Evolutionary conservation across 1,140 invertebrate genomes (phyloP).

Genomic region (Nymphalis io): DNA sequence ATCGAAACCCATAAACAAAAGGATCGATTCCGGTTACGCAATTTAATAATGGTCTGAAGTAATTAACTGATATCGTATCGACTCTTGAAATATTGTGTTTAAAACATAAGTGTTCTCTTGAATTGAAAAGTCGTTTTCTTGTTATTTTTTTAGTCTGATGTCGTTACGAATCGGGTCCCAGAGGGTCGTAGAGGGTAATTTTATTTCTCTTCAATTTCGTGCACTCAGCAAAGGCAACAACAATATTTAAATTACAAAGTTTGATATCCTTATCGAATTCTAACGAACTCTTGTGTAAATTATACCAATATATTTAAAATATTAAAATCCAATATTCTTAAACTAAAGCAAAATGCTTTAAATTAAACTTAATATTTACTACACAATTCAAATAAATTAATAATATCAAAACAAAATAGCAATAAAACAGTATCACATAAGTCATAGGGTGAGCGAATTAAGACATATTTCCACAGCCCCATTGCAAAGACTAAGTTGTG

Average conservation of each 20-base stretch:
- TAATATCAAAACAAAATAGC: constrained; percentile 51
- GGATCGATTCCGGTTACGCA: constrained; percentile 77
- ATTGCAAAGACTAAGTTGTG: constrained; percentile 67
- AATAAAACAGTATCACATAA: constrained; percentile 61
- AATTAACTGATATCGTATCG: constrained; percentile 73
- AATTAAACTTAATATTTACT: too few species aligned
- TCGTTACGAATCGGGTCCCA: constrained; percentile 52
- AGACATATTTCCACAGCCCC: constrained; percentile 77
- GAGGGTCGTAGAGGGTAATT: constrained; percentile 66
- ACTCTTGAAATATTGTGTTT: constrained; percentile 45
- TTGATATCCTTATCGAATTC: constrained; percentile 55
- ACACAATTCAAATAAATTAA: constrained; percentile 30
- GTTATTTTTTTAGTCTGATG: constrained; percentile 47
- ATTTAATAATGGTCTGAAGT: constrained; percentile 72
- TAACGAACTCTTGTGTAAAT: neutral
- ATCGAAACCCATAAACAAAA: constrained; percentile 79
- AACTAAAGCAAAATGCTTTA: neutral
- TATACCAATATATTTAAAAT: too few species aligned
- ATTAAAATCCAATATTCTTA: too few species aligned
- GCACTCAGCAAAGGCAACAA: constrained; percentile 76
- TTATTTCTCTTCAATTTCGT: constrained; percentile 76
- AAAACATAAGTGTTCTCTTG: constrained; percentile 30
- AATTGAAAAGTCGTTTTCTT: constrained; percentile 38
- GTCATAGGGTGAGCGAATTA: constrained; percentile 75
- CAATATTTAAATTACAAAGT: constrained; percentile 74